Conservation (phyloP, 2,797 vertebrate species). For the Naso thynnoides region DNA sequence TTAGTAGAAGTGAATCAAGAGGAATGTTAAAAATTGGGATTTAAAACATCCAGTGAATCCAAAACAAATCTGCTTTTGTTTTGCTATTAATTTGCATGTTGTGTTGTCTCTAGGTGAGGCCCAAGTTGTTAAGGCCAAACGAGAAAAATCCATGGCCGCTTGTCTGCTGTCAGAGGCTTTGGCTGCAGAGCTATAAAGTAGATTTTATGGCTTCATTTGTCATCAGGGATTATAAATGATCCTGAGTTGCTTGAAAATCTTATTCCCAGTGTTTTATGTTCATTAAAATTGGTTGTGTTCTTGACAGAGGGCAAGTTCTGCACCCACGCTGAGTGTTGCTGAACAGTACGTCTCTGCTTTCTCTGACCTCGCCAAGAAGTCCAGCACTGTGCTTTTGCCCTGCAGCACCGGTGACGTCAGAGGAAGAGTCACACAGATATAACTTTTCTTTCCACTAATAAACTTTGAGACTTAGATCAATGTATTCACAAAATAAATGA, state of each 20-base stretch:
- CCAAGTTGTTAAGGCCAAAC: slow-evolving; percentile 88
- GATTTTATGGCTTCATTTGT: not conserved
- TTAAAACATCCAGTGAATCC: slow-evolving; percentile 13
- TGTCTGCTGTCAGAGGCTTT: slow-evolving; percentile 87
- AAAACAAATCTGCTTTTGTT: slow-evolving; percentile 4
- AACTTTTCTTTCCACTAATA: too few species aligned
- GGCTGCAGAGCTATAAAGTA: slow-evolving; percentile 83
- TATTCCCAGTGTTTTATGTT: not conserved
- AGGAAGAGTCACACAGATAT: slow-evolving; percentile 91
- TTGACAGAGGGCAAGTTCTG: slow-evolving; percentile 84
- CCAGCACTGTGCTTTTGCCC: slow-evolving; percentile 90
- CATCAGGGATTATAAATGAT: slow-evolving; percentile 13
- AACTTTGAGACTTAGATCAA: too few species aligned
- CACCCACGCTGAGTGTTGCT: slow-evolving; percentile 87
- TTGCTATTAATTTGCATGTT: slow-evolving; percentile 2
- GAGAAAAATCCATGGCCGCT: slow-evolving; percentile 89
- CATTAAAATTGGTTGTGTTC: not conserved
- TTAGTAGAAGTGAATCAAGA: not conserved
- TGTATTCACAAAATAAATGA: too few species aligned
- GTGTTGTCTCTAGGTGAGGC: slow-evolving; percentile 85
- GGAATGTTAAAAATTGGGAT: slow-evolving; percentile 10
- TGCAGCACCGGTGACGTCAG: slow-evolving; percentile 87
- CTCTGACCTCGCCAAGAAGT: slow-evolving; percentile 90
- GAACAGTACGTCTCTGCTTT: slow-evolving; percentile 89
- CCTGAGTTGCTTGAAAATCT: not conserved